phyloP scores from a whole-genome alignment of 2,113 vertebrate genomes.

The Fregata magnificens region DNA sequence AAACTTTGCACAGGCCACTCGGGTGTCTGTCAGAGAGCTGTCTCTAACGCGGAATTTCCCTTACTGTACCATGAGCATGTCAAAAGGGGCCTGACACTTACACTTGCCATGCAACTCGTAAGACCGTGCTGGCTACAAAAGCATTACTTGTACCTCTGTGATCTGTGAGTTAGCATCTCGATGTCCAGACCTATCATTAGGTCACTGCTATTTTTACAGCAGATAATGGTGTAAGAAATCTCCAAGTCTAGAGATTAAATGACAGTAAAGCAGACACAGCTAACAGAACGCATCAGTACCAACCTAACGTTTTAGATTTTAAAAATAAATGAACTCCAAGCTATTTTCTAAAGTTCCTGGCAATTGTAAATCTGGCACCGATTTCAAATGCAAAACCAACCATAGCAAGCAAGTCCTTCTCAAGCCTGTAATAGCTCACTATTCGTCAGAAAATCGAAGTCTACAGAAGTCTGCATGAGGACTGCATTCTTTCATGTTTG shows the following conservation, averaged over 20 bases:
- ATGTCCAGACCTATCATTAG: not conserved
- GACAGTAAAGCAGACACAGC: not conserved
- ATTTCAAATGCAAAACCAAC: not conserved
- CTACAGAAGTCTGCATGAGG: not conserved
- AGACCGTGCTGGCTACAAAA: not conserved
- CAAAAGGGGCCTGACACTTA: not conserved
- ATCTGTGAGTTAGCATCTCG: not conserved
- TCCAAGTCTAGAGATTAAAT: not conserved
- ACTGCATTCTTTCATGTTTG: not conserved
- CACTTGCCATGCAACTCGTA: not conserved
- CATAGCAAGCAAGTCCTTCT: not conserved
- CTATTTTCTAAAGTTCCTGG: not conserved
- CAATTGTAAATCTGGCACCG: not conserved
- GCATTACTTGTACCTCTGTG: not conserved
- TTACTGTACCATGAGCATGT: not conserved
- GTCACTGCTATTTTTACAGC: not conserved
- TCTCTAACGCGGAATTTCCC: not conserved
- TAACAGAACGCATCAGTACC: not conserved
- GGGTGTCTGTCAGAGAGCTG: not conserved
- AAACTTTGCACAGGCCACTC: not conserved
- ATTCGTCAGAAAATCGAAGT: not conserved
- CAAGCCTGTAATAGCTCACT: not conserved
- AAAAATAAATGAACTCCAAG: not conserved
- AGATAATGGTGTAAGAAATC: not conserved
- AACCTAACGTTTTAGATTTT: not conserved